Percentiles rank a stretch among this genome's conserved stretches.
These are phyloP conservation scores for Argyresthia goedartella DNA, from an alignment of 2,888 invertebrate genomes.

Conservation along the genomic window DNA sequence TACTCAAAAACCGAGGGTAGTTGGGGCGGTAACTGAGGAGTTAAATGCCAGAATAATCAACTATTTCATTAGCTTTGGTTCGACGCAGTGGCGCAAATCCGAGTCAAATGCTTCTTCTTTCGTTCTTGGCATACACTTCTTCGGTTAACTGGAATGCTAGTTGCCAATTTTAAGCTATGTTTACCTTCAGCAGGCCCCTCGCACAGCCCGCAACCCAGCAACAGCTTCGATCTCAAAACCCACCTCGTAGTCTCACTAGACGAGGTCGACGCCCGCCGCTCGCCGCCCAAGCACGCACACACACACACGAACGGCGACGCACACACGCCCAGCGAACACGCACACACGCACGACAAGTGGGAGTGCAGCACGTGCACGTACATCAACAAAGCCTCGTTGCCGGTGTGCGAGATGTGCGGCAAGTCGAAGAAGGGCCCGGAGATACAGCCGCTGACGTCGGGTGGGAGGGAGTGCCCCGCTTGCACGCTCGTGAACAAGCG, in stretches of 20 bases:
- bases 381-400: conserved; percentile 62
- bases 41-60: no score
- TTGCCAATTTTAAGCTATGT: not conserved
- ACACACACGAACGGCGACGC: conserved; percentile 25
- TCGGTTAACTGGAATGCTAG: no score
- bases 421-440: conserved; percentile 74
- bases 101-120: no score
- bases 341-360: conserved; percentile 59
- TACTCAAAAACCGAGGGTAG: no score
- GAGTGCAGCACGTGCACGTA: conserved; percentile 80
- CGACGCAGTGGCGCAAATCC: no score
- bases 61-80: no score
- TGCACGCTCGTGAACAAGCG: conserved; percentile 83
- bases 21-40: no score
- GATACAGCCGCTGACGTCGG: conserved; percentile 76
- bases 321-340: conserved; percentile 6
- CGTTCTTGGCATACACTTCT: no score
- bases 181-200: conserved; percentile 3
- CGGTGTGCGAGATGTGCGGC: conserved; percentile 83
- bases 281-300: conserved; percentile 26
- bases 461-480: conserved; percentile 80
- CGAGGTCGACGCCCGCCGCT: conserved; percentile 40
- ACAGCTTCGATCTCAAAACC: conserved; percentile 46
- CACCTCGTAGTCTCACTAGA: conserved; percentile 56
- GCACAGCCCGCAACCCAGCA: conserved; percentile 12